Evolutionary conservation across 2,113 vertebrate genomes (phyloP).

Genomic region (Equus przewalskii): DNA sequence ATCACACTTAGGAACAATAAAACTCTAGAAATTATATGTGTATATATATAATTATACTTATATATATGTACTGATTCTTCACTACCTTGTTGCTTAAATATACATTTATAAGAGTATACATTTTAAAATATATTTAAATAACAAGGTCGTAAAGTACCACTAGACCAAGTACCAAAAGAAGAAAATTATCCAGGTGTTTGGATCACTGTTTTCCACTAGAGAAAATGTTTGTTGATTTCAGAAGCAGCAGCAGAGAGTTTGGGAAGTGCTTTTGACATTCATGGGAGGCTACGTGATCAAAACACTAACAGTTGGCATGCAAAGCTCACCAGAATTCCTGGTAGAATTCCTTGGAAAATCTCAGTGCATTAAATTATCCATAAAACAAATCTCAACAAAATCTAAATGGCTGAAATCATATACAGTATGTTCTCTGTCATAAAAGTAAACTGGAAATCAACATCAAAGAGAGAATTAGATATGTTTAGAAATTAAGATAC

Average conservation of each 20-base stretch:
- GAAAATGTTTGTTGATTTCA: background rate
- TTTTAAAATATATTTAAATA: background rate
- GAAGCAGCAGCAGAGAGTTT: background rate
- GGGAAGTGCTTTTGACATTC: constrained; percentile 32
- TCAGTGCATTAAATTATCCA: background rate
- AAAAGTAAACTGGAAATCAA: background rate
- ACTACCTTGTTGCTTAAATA: background rate
- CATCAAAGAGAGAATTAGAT: constrained; percentile 7
- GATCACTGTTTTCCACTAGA: background rate
- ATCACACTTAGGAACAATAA: background rate
- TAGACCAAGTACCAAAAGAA: background rate
- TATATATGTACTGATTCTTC: background rate
- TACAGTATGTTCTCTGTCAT: background rate
- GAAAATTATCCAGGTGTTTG: background rate
- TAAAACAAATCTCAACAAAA: constrained; percentile 35
- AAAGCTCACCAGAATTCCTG: background rate
- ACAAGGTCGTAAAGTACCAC: background rate
- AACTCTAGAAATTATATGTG: background rate
- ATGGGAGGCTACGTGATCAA: background rate
- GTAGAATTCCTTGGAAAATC: constrained; percentile 40
- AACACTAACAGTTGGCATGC: background rate
- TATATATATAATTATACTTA: background rate
- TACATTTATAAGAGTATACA: background rate
- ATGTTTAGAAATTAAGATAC: constrained; percentile 5
- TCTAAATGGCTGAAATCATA: constrained; percentile 7